Base-by-base conservation (phyloP, 2,888 invertebrate genomes). In the Hedychridium roseum region DNA sequence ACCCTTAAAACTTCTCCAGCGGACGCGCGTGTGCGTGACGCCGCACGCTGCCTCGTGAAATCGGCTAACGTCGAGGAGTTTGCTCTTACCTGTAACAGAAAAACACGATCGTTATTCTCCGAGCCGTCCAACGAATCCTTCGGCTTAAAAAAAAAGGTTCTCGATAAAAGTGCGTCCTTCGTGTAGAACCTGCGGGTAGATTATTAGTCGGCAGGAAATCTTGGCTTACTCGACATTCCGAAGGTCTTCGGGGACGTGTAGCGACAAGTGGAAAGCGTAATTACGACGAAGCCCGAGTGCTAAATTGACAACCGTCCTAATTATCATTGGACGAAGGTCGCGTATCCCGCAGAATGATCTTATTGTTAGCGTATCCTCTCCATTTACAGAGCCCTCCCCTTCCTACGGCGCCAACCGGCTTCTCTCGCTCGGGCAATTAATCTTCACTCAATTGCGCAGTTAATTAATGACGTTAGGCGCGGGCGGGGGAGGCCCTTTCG, bases 381-480 rank as follows among this genome's bases (percentile, higher is more conserved):
- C 58, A 39, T 36, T 48, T 47, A 44, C 53, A 48, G 35, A 35
- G n/a, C 38, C 35, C 21, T 12, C 35, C 7, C 6, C 31, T 11
- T 7, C 17, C 20, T 34, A 20, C n/a, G n/a, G n/a, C 23, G 37
- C 28, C 30, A 35, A 18, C 44, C 50, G 41, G 37, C 44, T 44
- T 50, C 47, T 54, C 54, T 50, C 60, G 49, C 45, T 48, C 53
- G 40, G 34, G 46, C 62, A 60, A 68, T 68, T 68, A 68, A 68
- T 68, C 68, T 66, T 62, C 62, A 51, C 64, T 65, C 69, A 66
- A 68, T 68, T 66, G 65, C 68, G 50, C 60, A 50, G 66, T 68
- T 68, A 68, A 68, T 68, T 68, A 68, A 68, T 68, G 60, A 60
- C 62, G 59, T 62, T 60, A 57, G 54, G 58, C 60, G 46, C 51